Percentiles rank a stretch among this genome's conserved stretches.
Evolutionary conservation across 2,113 vertebrate species (phyloP).

Genomic region (Daboia siamensis): DNA sequence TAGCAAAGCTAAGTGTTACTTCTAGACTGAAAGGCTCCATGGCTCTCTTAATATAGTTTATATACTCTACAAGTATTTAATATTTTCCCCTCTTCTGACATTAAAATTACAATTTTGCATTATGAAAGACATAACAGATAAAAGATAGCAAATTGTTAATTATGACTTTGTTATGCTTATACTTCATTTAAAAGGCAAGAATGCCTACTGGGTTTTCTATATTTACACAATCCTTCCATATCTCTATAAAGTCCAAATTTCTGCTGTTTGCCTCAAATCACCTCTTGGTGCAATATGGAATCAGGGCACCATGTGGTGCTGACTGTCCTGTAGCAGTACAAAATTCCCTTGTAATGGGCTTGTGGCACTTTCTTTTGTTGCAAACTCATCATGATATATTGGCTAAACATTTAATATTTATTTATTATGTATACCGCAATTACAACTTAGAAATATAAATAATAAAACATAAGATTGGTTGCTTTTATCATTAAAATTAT

Average conservation of each 20-base stretch:
- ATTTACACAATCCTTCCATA: neutral
- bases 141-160: neutral
- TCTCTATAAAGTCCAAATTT: neutral
- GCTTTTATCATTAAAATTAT: neutral
- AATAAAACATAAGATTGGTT: neutral
- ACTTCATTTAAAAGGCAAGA: neutral
- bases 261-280: neutral
- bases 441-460: neutral
- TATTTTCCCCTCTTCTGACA: neutral
- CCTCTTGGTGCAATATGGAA: neutral
- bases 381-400: neutral
- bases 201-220: neutral
- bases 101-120: neutral
- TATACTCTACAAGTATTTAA: neutral
- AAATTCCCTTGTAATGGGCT: neutral
- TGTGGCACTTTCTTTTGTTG: neutral
- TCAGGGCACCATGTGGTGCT: neutral
- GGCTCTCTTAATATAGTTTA: neutral
- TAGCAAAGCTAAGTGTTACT: neutral
- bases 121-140: neutral
- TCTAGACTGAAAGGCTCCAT: neutral
- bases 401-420: neutral
- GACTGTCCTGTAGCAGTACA: neutral
- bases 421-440: neutral
- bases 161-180: neutral